phyloP scores from a whole-genome alignment of 2,113 vertebrate genomes.

The human region DNA sequence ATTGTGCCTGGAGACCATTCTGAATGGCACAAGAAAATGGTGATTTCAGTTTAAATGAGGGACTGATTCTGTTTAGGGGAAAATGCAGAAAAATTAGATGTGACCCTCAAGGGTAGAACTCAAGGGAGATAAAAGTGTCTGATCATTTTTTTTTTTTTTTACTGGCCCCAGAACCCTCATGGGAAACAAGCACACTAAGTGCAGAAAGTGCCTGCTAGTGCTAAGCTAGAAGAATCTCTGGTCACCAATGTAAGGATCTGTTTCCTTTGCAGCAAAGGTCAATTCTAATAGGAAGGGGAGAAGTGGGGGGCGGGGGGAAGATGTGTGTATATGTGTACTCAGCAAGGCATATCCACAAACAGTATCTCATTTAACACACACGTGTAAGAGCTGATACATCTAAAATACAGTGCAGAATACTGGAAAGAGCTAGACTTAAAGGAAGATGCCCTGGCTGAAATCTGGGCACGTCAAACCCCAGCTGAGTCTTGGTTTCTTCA shows the following conservation, averaged over 20 bases:
- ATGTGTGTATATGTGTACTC: background rate
- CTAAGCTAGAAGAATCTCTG: background rate
- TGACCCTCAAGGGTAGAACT: conserved; percentile 38
- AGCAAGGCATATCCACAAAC: background rate
- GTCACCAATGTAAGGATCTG: background rate
- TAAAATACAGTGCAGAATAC: background rate
- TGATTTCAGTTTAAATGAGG: conserved; percentile 62
- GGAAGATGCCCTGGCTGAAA: background rate
- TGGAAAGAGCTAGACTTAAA: background rate
- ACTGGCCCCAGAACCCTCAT: conserved; percentile 42
- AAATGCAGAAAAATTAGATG: conserved; percentile 55
- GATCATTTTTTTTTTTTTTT: conserved; percentile 40
- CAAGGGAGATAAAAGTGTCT: conserved; percentile 53
- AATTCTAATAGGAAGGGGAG: background rate
- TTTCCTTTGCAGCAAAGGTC: background rate
- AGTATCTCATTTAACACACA: background rate
- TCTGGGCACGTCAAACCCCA: background rate
- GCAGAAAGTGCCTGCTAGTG: background rate
- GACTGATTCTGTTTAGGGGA: conserved; percentile 51
- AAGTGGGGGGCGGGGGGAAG: background rate
- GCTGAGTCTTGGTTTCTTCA: background rate
- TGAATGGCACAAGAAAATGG: conserved; percentile 65
- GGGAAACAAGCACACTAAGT: background rate
- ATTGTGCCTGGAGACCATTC: conserved; percentile 70
- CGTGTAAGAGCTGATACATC: background rate